Base-by-base conservation (phyloP, 1,140 invertebrate genomes). In the Zaprionus kolodkinae region DNA sequence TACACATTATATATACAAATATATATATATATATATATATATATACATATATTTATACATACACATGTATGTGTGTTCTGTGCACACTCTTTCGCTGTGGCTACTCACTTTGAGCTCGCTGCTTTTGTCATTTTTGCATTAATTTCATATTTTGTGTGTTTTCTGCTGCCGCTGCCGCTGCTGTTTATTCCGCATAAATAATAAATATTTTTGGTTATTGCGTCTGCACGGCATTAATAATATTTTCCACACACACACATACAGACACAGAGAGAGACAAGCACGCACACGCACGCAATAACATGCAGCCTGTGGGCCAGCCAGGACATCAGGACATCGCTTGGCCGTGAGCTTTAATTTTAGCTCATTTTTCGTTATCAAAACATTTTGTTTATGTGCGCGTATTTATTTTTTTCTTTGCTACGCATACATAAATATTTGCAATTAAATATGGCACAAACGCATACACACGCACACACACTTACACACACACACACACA, bases 101-200 rank as follows among this genome's bases (percentile, higher is more conserved):
- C 63, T 68, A 61, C 67, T 66, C 77, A 45, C 54, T 69, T 68
- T 40, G 56, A 54, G 59, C 40, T 45, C 40, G 73, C 78, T 85
- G 85, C 85, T 81, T 80, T 85, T 89, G 85, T 89, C 85, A 85
- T 85, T 89, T 89, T 89, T 89, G 85, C 85, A 89, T 89, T 89
- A 89, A 89, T 89, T 89, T 90, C 83, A 87, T 87, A 86, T 86
- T 86, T 86, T 74, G 72, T 81, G 64, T 69, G 72, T 74, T 76
- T 74, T 81, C 82, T 64, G 72, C 69, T 79, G 66, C 83, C 82
- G 70, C 72, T 76, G 64, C 72, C 72, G 66, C 82, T 82, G 79
- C 83, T 89, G 86, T 89, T 90, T 89, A 89, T 89, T 89, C 79
- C 85, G 81, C 78, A 89, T 89, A 89, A 89, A 89, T 89, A 89